These are phyloP conservation scores for Haemorhous mexicanus DNA, from an alignment of 2,113 vertebrate genomes.

Conservation along the genomic window DNA sequence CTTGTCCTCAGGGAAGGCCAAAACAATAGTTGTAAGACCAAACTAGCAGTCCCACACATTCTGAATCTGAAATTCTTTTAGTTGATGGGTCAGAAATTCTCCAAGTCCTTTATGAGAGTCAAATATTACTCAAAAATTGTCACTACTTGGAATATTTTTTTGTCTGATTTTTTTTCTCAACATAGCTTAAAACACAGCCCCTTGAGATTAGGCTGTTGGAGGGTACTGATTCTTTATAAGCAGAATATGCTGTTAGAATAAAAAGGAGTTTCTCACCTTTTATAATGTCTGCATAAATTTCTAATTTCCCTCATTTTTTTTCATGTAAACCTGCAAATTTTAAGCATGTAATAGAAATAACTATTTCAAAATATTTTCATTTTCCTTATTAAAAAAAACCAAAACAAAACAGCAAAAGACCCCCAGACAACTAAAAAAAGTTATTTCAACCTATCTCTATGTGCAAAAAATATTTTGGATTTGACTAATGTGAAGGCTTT, in stretches of 20 bases:
- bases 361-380: background rate
- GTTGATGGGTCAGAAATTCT: background rate
- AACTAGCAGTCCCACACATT: background rate
- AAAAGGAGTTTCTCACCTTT: background rate
- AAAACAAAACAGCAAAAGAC: accelerated
- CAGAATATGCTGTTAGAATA: background rate
- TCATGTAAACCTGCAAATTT: background rate
- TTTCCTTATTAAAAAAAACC: background rate
- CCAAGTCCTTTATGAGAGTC: background rate
- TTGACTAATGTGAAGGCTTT: background rate
- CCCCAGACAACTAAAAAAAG: background rate
- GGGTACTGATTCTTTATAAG: background rate
- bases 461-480: background rate
- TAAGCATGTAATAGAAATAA: background rate
- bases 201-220: background rate
- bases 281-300: background rate
- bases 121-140: background rate
- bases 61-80: background rate
- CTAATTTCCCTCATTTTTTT: background rate
- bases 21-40: background rate
- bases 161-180: background rate
- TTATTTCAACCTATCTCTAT: background rate
- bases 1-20: background rate
- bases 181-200: background rate
- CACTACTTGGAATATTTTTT: background rate